Evolutionary conservation across 2,797 vertebrate genomes (phyloP).

Genomic region (Xenentodon cancila): DNA sequence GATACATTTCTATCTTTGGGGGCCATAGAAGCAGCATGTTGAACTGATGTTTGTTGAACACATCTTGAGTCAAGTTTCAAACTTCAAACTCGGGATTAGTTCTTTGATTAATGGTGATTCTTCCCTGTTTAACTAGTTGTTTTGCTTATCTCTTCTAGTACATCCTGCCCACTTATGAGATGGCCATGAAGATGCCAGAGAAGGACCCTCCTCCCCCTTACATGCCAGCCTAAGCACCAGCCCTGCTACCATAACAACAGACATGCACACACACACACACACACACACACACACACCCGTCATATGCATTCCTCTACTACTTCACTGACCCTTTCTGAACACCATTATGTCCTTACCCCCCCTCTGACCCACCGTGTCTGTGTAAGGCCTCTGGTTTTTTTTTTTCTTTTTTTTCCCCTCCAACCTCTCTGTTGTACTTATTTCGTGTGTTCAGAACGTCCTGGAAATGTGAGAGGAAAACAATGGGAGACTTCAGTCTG

Average conservation of each 20-base stretch:
- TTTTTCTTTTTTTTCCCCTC: conserved; percentile 42
- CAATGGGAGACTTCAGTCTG: conserved; percentile 29
- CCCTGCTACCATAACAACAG: conserved; percentile 57
- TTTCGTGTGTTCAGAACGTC: conserved; percentile 55
- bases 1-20: no score
- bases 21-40: no score
- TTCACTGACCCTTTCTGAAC: conserved; percentile 40
- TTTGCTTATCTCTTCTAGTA: conserved; percentile 80
- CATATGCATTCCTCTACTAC: conserved; percentile 68
- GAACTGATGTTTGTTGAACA: no score
- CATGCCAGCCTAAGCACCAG: conserved; percentile 88
- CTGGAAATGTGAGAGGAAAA: conserved; percentile 35
- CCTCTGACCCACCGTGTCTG: conserved; percentile 40
- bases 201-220: conserved; percentile 98
- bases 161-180: conserved; percentile 97
- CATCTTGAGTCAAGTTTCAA: no score
- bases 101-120: neutral
- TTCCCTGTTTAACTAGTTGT: neutral
- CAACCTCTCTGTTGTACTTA: conserved; percentile 80
- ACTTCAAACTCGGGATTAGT: neutral
- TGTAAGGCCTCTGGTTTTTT: conserved; percentile 75
- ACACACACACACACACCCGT: conserved; percentile 30
- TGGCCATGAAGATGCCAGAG: conserved; percentile 98
- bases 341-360: conserved; percentile 22
- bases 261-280: conserved; percentile 3